Base-by-base conservation (phyloP, 2,888 invertebrate species). In the Agrotis puta region DNA sequence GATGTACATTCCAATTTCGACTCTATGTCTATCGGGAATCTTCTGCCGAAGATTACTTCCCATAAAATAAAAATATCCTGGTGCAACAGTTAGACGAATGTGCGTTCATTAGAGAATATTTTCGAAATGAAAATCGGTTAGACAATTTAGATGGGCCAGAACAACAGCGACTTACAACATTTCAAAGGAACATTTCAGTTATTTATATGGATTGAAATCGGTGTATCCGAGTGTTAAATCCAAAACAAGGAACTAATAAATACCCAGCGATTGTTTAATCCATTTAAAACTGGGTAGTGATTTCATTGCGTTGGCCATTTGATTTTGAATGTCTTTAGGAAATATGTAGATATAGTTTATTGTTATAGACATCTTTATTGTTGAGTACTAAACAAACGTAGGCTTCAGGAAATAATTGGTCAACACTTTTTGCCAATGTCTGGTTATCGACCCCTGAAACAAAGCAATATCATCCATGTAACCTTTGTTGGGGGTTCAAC, bases 81-180 rank as follows among this genome's bases (percentile, higher is more conserved):
- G 85, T 80, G 76, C 74, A 78, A 75, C 82, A 75, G 83, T 80
- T 81, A 81, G 84, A 87, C 81, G 85, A 91, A 88, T 88, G 86
- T 86, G 87, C 87, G 88, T 90, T 92, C 92, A 92, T 94, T 93
- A 91, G 86, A 82, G 88, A 90, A 89, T 93, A 93, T 93, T 93
- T 93, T 88, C 83, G 89, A 88, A 83, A 76, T 87, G 89, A 88
- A 90, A 91, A 90, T 89, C 87, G 86, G 83, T 89, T 88, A 82
- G 86, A 84, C 77, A 81, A 87, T 86, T 83, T 81, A 87, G 89
- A 86, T 88, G 89, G 86, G 84, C 88, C 91, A 87, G 89, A 91
- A 89, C 86, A 85, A n/a, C 77, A 84, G 84, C 84, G 80, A 80
- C 81, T 85, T 87, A 86, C 83, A 87, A 80, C 70, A 83, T 91